Conservation (phyloP, 2,797 vertebrate genomes). For the Mormyrops boulengeri region DNA sequence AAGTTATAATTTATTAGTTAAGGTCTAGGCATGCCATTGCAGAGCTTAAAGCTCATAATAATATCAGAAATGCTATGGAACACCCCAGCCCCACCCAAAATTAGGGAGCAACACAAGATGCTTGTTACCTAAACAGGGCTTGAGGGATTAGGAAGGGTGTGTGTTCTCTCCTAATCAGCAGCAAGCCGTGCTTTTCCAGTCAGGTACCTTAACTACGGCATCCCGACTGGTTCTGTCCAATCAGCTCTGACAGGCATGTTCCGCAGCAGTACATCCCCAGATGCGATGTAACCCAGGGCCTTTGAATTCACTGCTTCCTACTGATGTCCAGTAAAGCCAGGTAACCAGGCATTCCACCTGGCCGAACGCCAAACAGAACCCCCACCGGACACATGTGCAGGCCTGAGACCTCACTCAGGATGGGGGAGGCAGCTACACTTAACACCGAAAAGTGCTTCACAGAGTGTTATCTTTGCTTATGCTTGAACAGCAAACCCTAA, state of each 20-base stretch:
- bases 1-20: not conserved
- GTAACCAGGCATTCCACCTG: not conserved
- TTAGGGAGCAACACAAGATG: not conserved
- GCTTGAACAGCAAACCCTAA: not conserved
- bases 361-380: not conserved
- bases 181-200: not conserved
- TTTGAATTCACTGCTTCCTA: not conserved
- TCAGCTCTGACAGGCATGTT: not conserved
- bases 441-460: not conserved
- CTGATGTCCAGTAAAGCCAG: not conserved
- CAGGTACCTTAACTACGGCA: not conserved
- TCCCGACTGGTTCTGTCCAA: not conserved
- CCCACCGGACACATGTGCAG: not conserved
- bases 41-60: not conserved
- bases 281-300: not conserved
- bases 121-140: not conserved
- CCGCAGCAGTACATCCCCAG: not conserved
- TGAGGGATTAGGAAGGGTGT: not conserved
- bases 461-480: not conserved
- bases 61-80: not conserved
- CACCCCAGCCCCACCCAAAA: not conserved
- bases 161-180: not conserved
- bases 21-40: not conserved
- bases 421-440: not conserved
- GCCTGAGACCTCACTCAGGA: not conserved